phyloP scores from a whole-genome alignment of 2,888 invertebrate species.

The Noctua pronuba region DNA sequence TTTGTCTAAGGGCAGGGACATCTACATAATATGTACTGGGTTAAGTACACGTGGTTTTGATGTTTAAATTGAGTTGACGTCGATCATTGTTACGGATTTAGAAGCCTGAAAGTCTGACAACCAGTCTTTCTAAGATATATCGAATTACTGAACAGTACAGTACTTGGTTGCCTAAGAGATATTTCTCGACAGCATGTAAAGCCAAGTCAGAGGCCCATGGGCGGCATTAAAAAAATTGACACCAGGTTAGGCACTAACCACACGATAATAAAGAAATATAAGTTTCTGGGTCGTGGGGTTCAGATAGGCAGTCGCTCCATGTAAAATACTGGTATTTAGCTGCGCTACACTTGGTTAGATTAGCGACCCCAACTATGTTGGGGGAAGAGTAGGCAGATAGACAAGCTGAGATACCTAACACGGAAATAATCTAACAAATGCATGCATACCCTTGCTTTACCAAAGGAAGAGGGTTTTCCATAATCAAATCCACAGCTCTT shows the following conservation, averaged over 20 bases:
- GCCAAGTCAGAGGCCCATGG: too few relatives aligned
- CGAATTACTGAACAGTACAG: neutral
- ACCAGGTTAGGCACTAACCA: too few relatives aligned
- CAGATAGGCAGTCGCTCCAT: neutral
- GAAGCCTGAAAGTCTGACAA: neutral
- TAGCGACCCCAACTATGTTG: neutral
- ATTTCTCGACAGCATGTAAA: too few relatives aligned
- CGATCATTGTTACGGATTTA: neutral
- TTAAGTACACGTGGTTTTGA: neutral
- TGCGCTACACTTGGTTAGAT: neutral
- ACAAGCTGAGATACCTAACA: neutral
- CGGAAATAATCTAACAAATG: neutral
- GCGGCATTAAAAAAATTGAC: too few relatives aligned
- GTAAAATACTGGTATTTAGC: neutral
- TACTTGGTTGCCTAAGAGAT: neutral
- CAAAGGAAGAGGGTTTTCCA: neutral
- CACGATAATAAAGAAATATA: too few relatives aligned
- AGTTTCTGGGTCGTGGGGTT: neutral
- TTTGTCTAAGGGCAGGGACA: slow-evolving; percentile 45
- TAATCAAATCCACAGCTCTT: neutral
- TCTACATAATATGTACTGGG: neutral
- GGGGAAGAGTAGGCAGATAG: neutral
- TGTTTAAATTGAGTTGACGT: neutral
- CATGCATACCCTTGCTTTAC: neutral
- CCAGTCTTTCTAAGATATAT: neutral